Conservation (phyloP, 2,888 invertebrate species). For the Dione juno region DNA sequence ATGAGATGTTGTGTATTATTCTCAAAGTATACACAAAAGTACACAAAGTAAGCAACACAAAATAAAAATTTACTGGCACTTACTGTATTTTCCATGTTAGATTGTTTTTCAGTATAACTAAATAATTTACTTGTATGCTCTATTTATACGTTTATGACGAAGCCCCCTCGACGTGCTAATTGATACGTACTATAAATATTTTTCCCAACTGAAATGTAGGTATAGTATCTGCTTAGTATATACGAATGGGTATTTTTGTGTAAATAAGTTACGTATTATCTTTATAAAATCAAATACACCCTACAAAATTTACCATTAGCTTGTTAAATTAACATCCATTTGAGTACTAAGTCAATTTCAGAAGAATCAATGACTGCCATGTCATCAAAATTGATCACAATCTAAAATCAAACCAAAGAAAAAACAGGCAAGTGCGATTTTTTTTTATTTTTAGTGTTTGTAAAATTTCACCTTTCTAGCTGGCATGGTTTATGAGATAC, state of each 20-base stretch:
- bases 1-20: too few relatives aligned
- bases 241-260: neutral
- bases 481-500: too few relatives aligned
- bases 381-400: too few relatives aligned
- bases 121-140: slow-evolving; percentile 19
- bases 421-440: too few relatives aligned
- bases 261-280: neutral
- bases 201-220: slow-evolving; percentile 24
- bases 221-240: neutral
- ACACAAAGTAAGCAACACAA: neutral
- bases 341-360: too few relatives aligned
- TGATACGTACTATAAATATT: slow-evolving; percentile 34
- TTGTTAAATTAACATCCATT: too few relatives aligned
- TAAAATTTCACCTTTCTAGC: too few relatives aligned
- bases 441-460: too few relatives aligned
- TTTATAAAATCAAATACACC: neutral
- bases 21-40: too few relatives aligned
- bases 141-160: slow-evolving; percentile 30
- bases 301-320: neutral
- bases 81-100: slow-evolving; percentile 37
- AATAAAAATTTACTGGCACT: slow-evolving; percentile 21
- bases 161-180: slow-evolving; percentile 39
- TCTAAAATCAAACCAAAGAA: too few relatives aligned
- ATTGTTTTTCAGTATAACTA: slow-evolving; percentile 27
- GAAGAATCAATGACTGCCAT: too few relatives aligned